These are phyloP conservation scores for Heterodera schachtii DNA, from an alignment of 1,140 invertebrate species.

Conservation along the genomic window DNA sequence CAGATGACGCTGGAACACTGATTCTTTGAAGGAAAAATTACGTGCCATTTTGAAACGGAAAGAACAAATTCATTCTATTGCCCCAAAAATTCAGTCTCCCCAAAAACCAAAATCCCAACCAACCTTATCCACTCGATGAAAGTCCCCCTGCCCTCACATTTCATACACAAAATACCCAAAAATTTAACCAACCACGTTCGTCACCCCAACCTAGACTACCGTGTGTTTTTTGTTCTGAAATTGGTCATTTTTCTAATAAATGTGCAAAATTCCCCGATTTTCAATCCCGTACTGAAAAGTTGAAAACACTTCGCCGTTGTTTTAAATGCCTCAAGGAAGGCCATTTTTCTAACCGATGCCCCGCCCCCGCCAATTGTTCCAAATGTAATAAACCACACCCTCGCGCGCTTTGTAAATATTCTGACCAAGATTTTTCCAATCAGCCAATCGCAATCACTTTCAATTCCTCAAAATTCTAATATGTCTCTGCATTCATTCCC, in stretches of 20 bases:
- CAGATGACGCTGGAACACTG: neutral
- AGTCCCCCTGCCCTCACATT: neutral
- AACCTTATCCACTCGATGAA: neutral
- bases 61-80: neutral
- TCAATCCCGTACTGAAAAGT: neutral
- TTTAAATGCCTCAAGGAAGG: neutral
- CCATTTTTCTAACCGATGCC: neutral
- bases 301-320: neutral
- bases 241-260: slow-evolving; percentile 4
- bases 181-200: neutral
- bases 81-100: neutral
- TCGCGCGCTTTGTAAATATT: neutral
- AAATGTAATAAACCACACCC: neutral
- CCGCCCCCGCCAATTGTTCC: neutral
- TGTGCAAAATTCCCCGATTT: neutral
- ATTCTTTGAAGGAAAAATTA: neutral
- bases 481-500: no score
- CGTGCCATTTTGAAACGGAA: neutral
- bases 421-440: neutral
- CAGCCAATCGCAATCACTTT: no score
- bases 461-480: no score
- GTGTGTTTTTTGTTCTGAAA: neutral
- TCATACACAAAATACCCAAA: neutral
- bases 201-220: neutral
- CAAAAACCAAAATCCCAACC: neutral